Evolutionary conservation across 2,888 invertebrate genomes (phyloP).

Genomic region (Leptinotarsa haldemani): DNA sequence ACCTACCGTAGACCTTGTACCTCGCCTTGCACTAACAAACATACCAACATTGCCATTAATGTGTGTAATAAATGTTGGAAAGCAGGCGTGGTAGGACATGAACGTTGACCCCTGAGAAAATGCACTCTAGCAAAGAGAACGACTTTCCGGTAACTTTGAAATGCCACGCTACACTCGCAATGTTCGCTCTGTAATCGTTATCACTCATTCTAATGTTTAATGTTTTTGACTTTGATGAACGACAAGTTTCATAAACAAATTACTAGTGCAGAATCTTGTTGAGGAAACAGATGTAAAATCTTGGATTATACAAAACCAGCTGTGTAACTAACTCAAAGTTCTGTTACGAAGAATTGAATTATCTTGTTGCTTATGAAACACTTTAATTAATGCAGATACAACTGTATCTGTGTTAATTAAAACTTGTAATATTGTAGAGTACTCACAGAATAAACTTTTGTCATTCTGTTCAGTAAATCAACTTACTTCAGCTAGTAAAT

Average conservation of each 20-base stretch:
- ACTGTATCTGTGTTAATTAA: too few species aligned
- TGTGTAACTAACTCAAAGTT: too few species aligned
- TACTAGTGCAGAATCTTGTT: neutral
- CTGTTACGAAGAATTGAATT: too few species aligned
- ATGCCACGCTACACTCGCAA: neutral
- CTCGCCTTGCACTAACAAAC: slow-evolving; percentile 2
- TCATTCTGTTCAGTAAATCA: too few species aligned
- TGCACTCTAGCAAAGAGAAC: slow-evolving; percentile 13
- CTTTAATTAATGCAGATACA: too few species aligned
- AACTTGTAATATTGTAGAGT: too few species aligned
- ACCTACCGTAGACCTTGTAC: neutral
- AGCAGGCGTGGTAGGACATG: slow-evolving; percentile 23
- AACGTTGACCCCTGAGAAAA: slow-evolving; percentile 26
- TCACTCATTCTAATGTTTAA: neutral
- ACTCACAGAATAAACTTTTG: too few species aligned
- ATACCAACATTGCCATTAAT: slow-evolving; percentile 5
- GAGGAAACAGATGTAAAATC: too few species aligned
- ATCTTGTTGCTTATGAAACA: too few species aligned
- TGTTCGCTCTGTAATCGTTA: neutral
- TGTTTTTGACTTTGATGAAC: slow-evolving; percentile 9
- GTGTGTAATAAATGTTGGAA: slow-evolving; percentile 9
- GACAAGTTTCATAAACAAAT: neutral
- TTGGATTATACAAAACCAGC: too few species aligned
- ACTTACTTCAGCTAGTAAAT: too few species aligned
- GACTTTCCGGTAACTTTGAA: slow-evolving; percentile 23